A percentile compares a stretch with the other conserved stretches of the same genome.
These are phyloP conservation scores for Coelopa frigida DNA, from an alignment of 1,140 invertebrate genomes.

Conservation along the genomic window DNA sequence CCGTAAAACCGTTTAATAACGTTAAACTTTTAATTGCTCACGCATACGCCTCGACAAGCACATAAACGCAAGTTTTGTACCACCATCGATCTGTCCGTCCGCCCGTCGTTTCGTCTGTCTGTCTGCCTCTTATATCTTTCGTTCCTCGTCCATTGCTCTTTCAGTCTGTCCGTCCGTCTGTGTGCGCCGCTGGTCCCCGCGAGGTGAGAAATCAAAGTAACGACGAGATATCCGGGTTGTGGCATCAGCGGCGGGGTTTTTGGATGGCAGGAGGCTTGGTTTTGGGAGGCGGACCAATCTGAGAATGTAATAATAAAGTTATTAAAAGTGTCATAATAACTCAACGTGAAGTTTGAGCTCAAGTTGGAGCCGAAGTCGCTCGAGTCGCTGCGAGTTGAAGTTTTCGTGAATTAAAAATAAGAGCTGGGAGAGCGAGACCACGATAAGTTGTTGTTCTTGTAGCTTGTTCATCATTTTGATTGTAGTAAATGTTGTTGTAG, in stretches of 20 bases:
- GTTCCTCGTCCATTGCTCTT: too few relatives aligned
- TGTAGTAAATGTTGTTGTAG: too few relatives aligned
- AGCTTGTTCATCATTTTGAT: conserved; percentile 7
- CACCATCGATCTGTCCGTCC: too few relatives aligned
- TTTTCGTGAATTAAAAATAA: conserved; percentile 1
- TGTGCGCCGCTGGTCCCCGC: too few relatives aligned
- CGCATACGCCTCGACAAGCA: conserved; percentile 22
- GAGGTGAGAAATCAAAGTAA: conserved; percentile 6
- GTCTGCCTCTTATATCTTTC: too few relatives aligned
- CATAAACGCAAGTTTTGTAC: background rate
- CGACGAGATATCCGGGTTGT: conserved; percentile 3
- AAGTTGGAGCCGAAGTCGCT: too few relatives aligned
- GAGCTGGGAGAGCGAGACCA: background rate
- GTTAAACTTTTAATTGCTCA: conserved; percentile 46
- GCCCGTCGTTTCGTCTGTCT: too few relatives aligned
- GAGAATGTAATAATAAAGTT: conserved; percentile 40
- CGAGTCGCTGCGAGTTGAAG: too few relatives aligned
- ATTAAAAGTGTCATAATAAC: conserved; percentile 46
- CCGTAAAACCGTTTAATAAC: conserved; percentile 45
- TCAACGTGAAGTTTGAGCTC: conserved; percentile 23
- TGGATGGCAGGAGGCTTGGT: background rate
- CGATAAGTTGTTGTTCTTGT: background rate
- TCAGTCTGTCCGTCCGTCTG: too few relatives aligned
- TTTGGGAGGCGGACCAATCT: background rate
- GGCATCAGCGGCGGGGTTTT: background rate